These are phyloP conservation scores for Selenia dentaria DNA, from an alignment of 2,888 invertebrate genomes.

Conservation along the genomic window DNA sequence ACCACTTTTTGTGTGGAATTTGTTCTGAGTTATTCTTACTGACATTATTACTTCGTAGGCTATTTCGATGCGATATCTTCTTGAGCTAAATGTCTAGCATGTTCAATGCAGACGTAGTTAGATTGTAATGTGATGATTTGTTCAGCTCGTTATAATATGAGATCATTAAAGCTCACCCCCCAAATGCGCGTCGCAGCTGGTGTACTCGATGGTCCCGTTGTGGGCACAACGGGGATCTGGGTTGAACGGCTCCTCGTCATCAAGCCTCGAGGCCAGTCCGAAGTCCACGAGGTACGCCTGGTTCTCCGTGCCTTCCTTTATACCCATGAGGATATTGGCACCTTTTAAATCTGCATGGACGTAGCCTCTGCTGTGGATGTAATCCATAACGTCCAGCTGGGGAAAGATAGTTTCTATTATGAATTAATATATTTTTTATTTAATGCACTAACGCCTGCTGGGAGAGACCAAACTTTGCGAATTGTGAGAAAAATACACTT, in stretches of 20 bases:
- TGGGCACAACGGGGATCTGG: slow-evolving; percentile 96
- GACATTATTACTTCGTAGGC: too few species aligned
- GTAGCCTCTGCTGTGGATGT: slow-evolving; percentile 95
- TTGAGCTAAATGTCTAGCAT: too few species aligned
- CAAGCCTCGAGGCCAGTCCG: slow-evolving; percentile 93
- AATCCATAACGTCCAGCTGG: slow-evolving; percentile 95
- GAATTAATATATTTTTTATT: too few species aligned
- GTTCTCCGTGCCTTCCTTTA: slow-evolving; percentile 85
- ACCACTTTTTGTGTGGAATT: too few species aligned
- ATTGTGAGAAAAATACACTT: too few species aligned
- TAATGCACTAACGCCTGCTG: too few species aligned
- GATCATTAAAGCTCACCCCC: slow-evolving; percentile 86
- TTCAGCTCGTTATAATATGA: too few species aligned
- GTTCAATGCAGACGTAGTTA: too few species aligned
- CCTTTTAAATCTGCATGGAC: slow-evolving; percentile 98
- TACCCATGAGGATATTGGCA: slow-evolving; percentile 94
- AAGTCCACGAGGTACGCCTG: slow-evolving; percentile 96
- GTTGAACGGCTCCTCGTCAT: slow-evolving; percentile 91
- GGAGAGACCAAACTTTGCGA: too few species aligned
- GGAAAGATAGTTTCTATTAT: slow-evolving; percentile 38
- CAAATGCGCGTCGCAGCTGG: slow-evolving; percentile 97
- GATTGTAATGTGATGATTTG: too few species aligned
- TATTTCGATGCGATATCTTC: too few species aligned
- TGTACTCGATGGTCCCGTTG: slow-evolving; percentile 98
- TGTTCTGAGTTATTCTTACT: too few species aligned